These are phyloP conservation scores for Toxotes jaculatrix DNA, from an alignment of 2,113 vertebrate species.

Conservation along the genomic window DNA sequence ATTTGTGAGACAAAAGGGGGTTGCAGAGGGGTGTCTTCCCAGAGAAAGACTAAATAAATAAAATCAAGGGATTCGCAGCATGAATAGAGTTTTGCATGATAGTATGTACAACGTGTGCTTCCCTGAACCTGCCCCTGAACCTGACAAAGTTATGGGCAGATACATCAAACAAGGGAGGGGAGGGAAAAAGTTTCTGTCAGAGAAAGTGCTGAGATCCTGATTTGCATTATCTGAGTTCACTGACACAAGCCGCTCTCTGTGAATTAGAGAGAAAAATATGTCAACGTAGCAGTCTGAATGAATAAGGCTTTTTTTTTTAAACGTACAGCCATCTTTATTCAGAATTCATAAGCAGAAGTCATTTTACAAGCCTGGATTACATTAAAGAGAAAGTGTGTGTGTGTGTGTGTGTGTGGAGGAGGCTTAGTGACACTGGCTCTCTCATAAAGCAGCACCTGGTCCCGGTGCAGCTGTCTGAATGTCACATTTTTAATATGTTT, in stretches of 20 bases:
- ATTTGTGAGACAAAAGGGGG: conserved; percentile 38
- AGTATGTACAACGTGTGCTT: background rate
- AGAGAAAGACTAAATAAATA: conserved; percentile 4
- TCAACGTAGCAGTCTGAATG: conserved; percentile 55
- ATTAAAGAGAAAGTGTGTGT: conserved; percentile 29
- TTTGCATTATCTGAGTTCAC: conserved; percentile 48
- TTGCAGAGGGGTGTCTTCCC: background rate
- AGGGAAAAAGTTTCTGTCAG: conserved; percentile 37
- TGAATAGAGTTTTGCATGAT: background rate
- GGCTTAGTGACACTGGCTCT: conserved; percentile 18
- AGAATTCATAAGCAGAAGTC: conserved; percentile 62
- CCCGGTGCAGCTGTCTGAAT: conserved; percentile 30
- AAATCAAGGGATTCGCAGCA: background rate
- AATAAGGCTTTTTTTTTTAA: conserved; percentile 33
- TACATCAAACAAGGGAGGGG: conserved; percentile 23
- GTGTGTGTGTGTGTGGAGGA: conserved; percentile 26
- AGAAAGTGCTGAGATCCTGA: conserved; percentile 63
- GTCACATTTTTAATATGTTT: conserved; percentile 57
- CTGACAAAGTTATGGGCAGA: conserved; percentile 13
- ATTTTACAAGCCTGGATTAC: conserved; percentile 49
- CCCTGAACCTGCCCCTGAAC: background rate
- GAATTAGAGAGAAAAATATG: conserved; percentile 51
- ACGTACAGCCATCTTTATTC: conserved; percentile 58
- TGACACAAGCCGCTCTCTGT: conserved; percentile 47
- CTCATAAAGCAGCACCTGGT: conserved; percentile 38